Base-by-base conservation (phyloP, 2,888 invertebrate genomes). In the Melangyna quadrimaculata region DNA sequence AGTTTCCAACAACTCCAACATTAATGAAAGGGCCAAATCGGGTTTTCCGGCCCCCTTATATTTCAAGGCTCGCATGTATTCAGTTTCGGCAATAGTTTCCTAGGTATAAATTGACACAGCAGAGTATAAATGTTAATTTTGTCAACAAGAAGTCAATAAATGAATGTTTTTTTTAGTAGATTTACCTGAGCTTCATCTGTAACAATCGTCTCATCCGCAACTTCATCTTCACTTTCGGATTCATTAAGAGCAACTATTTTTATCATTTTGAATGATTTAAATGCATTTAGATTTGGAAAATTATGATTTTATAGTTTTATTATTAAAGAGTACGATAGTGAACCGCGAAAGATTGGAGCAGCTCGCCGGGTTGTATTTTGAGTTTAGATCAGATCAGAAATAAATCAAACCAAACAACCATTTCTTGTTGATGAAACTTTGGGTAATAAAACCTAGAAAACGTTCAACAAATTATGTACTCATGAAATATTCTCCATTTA, bases 1-100 rank as follows among this genome's bases (percentile, higher is more conserved):
- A 3, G 89, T 89, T 40, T 88, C 84, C 35, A 89, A 51, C 29
- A 89, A 67, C 24, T 88, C 88, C 14, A 80, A 70, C 48, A 89
- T 82, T 17, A 89, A 40, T 0, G 82, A 75, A 14, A 88, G 88
- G 4, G 88, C 88, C 22, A 86, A 22, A 27, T 89, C 88, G 4
- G 69, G 69, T 37, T 88, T 84, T 0, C 89, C 89, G 19, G 80
- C 74, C 2, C 78, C 87, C 71, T 89, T 89, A 19, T 89, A 78
- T 27, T 87, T 87, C 27, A 89, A 83, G 0, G 89, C 89, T 7
- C 89, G 88, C 4, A 89, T 55, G 35, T 89, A 89, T 63, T 89
- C 89, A 14, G 79, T 87, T 70, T 89, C 89, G 4, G 88, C 89
- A 70, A 89, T 89, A 7, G 88, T 88, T 88, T 89, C 89, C 88